These are phyloP conservation scores for Hesperia comma DNA, from an alignment of 2,888 invertebrate genomes.

Conservation along the genomic window DNA sequence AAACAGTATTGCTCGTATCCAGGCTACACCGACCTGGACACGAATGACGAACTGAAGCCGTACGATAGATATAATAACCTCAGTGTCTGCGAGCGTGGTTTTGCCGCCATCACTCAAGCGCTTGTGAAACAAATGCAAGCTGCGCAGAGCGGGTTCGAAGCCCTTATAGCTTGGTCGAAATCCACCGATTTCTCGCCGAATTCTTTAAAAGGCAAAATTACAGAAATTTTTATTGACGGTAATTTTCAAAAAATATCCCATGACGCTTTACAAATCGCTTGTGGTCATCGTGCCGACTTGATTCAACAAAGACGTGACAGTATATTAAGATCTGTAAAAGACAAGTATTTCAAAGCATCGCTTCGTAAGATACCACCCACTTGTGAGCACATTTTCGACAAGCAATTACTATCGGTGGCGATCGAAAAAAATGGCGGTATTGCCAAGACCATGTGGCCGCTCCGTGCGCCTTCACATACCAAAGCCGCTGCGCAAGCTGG, in stretches of 20 bases:
- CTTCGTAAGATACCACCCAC: neutral
- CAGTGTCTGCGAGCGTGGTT: neutral
- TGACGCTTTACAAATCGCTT: neutral
- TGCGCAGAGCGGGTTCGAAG: neutral
- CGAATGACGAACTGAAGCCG: neutral
- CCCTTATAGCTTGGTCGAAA: neutral
- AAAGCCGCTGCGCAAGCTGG: neutral
- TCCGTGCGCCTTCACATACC: neutral
- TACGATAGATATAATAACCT: neutral
- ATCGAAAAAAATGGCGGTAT: slow-evolving; percentile 1
- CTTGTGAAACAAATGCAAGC: too few relatives aligned
- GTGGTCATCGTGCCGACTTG: slow-evolving; percentile 1
- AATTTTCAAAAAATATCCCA: neutral
- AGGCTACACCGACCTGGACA: neutral
- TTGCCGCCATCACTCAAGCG: neutral
- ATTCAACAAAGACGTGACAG: neutral
- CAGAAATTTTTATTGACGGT: neutral
- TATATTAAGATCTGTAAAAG: neutral
- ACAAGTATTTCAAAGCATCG: neutral
- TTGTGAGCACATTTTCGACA: neutral
- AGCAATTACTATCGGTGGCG: neutral
- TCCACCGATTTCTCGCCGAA: neutral
- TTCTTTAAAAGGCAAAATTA: neutral
- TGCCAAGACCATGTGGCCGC: neutral
- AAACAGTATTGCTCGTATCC: neutral